Conservation (phyloP, 1,140 invertebrate genomes). For the Penaeus japonicus region DNA sequence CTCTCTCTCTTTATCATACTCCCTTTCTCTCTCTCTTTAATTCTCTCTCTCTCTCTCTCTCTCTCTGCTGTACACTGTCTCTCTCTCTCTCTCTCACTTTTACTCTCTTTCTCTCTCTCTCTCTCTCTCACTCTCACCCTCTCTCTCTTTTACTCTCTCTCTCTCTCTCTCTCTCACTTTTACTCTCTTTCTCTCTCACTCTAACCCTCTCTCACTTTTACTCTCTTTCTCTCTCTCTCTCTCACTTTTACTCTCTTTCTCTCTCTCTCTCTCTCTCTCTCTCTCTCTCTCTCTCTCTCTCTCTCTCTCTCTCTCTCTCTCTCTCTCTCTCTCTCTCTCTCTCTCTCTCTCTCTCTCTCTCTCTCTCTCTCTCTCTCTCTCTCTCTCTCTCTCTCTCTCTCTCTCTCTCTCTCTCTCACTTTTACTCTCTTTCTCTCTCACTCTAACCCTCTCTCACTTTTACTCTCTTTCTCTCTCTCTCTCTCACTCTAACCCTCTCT, state of each 20-base stretch:
- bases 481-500: not conserved
- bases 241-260: too few species aligned
- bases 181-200: not conserved
- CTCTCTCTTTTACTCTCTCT: too few species aligned
- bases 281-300: not conserved
- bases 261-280: too few species aligned
- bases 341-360: not conserved
- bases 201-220: not conserved
- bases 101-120: not conserved
- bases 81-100: too few species aligned
- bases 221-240: not conserved
- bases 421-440: not conserved
- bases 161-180: not conserved
- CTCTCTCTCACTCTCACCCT: too few species aligned
- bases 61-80: not conserved
- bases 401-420: too few species aligned
- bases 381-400: not conserved
- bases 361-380: not conserved
- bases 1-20: not conserved
- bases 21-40: not conserved
- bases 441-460: not conserved
- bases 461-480: slow-evolving; percentile 7
- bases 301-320: slow-evolving; percentile 11
- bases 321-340: not conserved
- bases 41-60: not conserved